phyloP scores from a whole-genome alignment of 2,113 vertebrate species.

The Argyrosomus japonicus region DNA sequence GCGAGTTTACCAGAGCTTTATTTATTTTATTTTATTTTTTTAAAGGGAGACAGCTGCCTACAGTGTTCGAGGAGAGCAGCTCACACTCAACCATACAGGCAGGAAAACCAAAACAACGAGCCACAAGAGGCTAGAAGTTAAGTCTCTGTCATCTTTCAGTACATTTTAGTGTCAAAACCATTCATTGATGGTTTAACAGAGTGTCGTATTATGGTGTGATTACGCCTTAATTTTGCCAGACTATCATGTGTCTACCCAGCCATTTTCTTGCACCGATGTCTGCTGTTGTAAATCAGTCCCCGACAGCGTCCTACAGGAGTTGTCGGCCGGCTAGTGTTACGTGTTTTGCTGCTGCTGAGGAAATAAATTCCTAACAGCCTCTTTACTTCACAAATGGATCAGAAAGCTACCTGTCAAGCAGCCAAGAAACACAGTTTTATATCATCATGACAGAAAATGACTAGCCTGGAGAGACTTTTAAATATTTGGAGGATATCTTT shows the following conservation, averaged over 20 bases:
- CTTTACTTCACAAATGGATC: neutral
- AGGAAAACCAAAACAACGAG: neutral
- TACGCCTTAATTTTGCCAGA: neutral
- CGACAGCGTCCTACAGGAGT: neutral
- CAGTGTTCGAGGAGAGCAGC: neutral
- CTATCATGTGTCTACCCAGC: neutral
- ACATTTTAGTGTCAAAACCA: neutral
- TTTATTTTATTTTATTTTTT: no score
- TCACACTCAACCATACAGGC: neutral
- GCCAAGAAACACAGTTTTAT: neutral
- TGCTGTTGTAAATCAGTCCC: neutral
- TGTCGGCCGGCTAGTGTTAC: conserved; percentile 1
- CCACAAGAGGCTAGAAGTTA: neutral
- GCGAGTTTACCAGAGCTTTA: neutral
- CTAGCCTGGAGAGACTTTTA: neutral
- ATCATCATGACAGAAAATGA: neutral
- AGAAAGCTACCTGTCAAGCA: neutral
- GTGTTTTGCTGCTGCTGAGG: neutral
- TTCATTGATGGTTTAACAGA: neutral
- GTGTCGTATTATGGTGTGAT: neutral
- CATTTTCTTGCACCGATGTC: neutral
- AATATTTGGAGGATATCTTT: neutral
- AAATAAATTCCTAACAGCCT: neutral
- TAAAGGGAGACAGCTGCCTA: neutral
- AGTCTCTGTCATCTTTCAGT: neutral